Evolutionary conservation across 2,113 vertebrate genomes (phyloP).

Genomic region (Poeciliopsis turrubarensis): DNA sequence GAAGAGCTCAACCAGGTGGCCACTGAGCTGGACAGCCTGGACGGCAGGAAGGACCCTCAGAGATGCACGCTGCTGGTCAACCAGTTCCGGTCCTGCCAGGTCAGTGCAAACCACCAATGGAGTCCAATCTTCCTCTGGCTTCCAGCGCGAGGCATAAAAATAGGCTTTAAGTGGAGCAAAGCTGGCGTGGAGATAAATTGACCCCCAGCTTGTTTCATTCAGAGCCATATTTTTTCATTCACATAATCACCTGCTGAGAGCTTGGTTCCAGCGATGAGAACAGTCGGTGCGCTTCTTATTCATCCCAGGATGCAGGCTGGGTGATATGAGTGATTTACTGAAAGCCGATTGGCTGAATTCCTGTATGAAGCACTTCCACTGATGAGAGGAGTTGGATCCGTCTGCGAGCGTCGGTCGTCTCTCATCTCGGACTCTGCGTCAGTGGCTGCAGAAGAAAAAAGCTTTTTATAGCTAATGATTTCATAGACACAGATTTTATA

Average conservation of each 20-base stretch:
- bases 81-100: constrained; percentile 98
- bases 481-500: background rate
- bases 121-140: background rate
- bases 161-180: background rate
- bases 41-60: constrained; percentile 96
- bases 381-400: constrained; percentile 54
- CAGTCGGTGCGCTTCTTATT: constrained; percentile 21
- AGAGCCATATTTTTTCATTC: constrained; percentile 9
- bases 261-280: constrained; percentile 34
- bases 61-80: constrained; percentile 95
- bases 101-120: constrained; percentile 56
- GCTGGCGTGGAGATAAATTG: constrained; percentile 5
- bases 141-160: constrained; percentile 10
- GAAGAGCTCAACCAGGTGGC: constrained; percentile 97
- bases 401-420: constrained; percentile 31
- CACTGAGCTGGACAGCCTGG: constrained; percentile 93
- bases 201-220: constrained; percentile 18
- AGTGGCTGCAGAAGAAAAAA: background rate
- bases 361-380: constrained; percentile 21
- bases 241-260: constrained; percentile 4
- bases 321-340: constrained; percentile 28
- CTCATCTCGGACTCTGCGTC: constrained; percentile 6
- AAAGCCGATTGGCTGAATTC: constrained; percentile 13
- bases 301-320: background rate
- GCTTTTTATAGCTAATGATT: background rate